Evolutionary conservation across 2,113 vertebrate species (phyloP), one percentile per base, ranked within the genome.

Genomic region (Maccullochella peelii): DNA sequence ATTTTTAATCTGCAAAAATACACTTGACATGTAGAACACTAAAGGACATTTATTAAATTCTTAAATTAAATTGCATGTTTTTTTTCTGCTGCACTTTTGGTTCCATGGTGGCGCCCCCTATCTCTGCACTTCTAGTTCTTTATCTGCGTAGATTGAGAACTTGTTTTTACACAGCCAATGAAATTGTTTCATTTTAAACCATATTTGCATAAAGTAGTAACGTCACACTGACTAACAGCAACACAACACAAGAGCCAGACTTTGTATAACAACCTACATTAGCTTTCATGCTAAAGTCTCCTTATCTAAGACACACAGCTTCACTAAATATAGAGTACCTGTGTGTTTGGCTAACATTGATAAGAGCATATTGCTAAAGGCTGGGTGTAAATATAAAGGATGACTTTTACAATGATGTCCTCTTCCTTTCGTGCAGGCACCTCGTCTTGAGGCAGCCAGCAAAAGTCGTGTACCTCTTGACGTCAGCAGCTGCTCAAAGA

Each of bases 391-490:
- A 42, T 7, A 4, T 74, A 16, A 73, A 63, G 30, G 1, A 9
- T 47, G 4, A 30, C n/a, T 20, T 62, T 75, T 38, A 33, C 36
- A 50, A 54, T 30, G 2, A 11, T 57, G 6, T 63, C 33, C 5
- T 71, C 27, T 63, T 78, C 2, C 8, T 79, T 61, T 77, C 12
- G 15, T 59, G 11, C 66, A 93, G 90, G 30, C 38, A 63, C 14
- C 50, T 70, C 33, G 0, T 65, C 9, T 2, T 70, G n/a, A 21
- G 18, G 12, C 88, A 90, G 70, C 73, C 87, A 57, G 4, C 69
- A 23, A 82, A 77, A 44, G 66, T 77, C 23, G 30, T 87, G 40
- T 75, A 67, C 36, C 4, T 84, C 42, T 8, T 87, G 63, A 73
- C 69, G 6, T 8, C 83, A 11, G 2, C 68, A 36, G 4, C 73